These are phyloP conservation scores for Fistularia tabacaria DNA, from an alignment of 2,797 vertebrate species.

Conservation along the genomic window DNA sequence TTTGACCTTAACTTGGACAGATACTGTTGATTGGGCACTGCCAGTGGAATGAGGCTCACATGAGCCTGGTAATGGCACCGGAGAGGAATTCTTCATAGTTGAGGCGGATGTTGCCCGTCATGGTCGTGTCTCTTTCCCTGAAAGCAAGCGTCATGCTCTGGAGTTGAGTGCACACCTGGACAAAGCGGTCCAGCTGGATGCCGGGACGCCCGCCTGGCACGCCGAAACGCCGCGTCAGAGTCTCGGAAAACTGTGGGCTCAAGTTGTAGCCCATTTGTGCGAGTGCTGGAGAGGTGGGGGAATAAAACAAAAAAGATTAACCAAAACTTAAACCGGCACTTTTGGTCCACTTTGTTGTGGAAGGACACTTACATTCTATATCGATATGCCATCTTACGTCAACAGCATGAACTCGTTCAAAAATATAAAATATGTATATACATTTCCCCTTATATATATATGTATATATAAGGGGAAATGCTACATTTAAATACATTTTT, in stretches of 20 bases:
- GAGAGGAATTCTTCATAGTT: slow-evolving; percentile 93
- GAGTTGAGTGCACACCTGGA: slow-evolving; percentile 94
- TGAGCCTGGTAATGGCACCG: slow-evolving; percentile 79
- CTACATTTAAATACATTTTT: too few species aligned
- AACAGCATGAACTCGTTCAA: too few species aligned
- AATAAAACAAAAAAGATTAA: not conserved
- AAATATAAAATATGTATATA: too few species aligned
- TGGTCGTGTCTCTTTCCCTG: slow-evolving; percentile 84
- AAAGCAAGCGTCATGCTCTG: slow-evolving; percentile 89
- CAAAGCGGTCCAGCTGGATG: slow-evolving; percentile 93
- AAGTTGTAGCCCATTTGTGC: slow-evolving; percentile 95
- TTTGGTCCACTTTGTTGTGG: too few species aligned
- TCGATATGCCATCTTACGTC: too few species aligned
- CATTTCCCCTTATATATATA: too few species aligned
- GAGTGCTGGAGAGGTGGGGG: slow-evolving; percentile 75
- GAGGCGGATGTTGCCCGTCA: slow-evolving; percentile 80
- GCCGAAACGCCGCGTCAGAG: slow-evolving; percentile 74
- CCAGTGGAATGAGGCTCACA: slow-evolving; percentile 69
- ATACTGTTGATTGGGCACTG: slow-evolving; percentile 6
- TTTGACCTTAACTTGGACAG: slow-evolving; percentile 32
- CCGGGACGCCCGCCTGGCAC: slow-evolving; percentile 34
- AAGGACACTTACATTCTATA: too few species aligned
- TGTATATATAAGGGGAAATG: too few species aligned
- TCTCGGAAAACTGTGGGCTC: slow-evolving; percentile 90
- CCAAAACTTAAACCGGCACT: too few species aligned